A percentile compares a stretch with the other conserved stretches of the same genome.
phyloP scores from a whole-genome alignment of 2,113 vertebrate genomes.

The Centropus unirufus region DNA sequence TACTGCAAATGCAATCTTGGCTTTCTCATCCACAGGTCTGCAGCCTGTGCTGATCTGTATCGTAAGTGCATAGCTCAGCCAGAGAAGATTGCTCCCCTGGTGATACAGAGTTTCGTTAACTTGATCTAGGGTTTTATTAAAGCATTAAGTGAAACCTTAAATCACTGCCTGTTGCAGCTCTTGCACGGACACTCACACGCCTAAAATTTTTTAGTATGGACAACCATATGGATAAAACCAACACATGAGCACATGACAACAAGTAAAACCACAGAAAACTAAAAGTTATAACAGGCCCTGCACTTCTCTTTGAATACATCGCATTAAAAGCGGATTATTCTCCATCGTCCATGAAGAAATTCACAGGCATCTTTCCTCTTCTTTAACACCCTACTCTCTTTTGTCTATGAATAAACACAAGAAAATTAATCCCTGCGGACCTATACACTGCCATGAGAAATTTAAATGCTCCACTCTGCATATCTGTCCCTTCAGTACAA shows the following conservation, averaged over 20 bases:
- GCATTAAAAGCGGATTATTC: background rate
- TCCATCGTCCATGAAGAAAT: background rate
- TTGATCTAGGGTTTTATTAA: conserved; percentile 47
- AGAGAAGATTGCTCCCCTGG: conserved; percentile 21
- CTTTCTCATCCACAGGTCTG: background rate
- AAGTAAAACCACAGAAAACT: background rate
- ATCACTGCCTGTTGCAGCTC: background rate
- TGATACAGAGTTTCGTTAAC: conserved; percentile 36
- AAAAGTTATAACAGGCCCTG: background rate
- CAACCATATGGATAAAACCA: background rate
- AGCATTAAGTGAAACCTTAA: conserved; percentile 32
- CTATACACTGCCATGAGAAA: background rate
- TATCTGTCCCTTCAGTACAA: background rate
- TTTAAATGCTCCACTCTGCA: background rate
- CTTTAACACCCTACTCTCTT: background rate
- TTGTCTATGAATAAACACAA: background rate
- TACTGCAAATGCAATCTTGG: background rate
- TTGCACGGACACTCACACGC: background rate
- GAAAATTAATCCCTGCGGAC: background rate
- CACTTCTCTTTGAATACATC: background rate
- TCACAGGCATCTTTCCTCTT: background rate
- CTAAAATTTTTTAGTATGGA: background rate
- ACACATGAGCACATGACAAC: background rate
- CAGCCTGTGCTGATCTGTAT: background rate
- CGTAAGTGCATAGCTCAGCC: conserved; percentile 21